Percentiles rank a stretch among this genome's conserved stretches.
Evolutionary conservation across 2,113 vertebrate genomes (phyloP).

Genomic region (Sigmodon hispidus): DNA sequence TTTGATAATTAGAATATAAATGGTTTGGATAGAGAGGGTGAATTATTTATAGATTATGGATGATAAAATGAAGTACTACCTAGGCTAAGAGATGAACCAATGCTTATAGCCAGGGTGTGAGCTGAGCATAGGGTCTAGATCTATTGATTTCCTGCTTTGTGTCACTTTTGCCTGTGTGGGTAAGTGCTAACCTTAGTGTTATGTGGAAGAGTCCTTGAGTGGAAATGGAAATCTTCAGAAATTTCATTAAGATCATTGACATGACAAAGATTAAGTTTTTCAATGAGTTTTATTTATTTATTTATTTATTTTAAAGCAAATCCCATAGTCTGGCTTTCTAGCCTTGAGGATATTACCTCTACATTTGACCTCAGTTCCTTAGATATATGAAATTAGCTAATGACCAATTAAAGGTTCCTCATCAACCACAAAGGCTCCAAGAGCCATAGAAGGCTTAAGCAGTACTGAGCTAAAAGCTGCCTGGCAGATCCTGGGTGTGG

Average conservation of each 20-base stretch:
- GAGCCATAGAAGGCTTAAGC: neutral
- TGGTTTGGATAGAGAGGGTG: neutral
- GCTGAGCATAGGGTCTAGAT: neutral
- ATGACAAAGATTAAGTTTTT: conserved; percentile 19
- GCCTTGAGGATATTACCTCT: conserved; percentile 38
- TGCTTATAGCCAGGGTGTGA: neutral
- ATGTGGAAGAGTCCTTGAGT: neutral
- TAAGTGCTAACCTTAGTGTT: neutral
- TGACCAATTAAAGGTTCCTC: conserved; percentile 29
- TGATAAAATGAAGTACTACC: neutral
- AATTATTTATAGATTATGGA: neutral
- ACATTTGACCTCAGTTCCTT: conserved; percentile 20
- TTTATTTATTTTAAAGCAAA: neutral
- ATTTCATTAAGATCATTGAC: conserved; percentile 4
- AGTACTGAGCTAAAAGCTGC: neutral
- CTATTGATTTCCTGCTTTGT: neutral
- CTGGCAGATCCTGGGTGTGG: neutral
- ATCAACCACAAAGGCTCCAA: neutral
- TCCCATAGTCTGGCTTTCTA: neutral
- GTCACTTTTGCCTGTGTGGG: neutral
- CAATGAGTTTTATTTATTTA: neutral
- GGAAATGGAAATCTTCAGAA: neutral
- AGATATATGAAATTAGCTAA: conserved; percentile 41
- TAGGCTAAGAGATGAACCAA: neutral
- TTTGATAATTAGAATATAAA: neutral